Percentiles rank a stretch among this genome's conserved stretches.
These are phyloP conservation scores for Oncorhynchus kisutch DNA, from an alignment of 2,113 vertebrate species.

Conservation along the genomic window DNA sequence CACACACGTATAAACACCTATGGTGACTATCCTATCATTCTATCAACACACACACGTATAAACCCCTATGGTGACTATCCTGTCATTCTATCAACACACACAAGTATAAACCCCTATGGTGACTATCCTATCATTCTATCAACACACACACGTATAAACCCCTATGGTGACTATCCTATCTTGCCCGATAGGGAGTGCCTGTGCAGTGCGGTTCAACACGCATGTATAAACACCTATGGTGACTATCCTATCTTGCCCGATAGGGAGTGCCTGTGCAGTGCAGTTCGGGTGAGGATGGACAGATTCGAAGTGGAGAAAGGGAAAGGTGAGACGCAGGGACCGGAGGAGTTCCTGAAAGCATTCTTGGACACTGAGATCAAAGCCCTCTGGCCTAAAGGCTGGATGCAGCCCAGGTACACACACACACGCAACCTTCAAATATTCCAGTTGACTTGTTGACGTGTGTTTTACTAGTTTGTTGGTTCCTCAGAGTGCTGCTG, in stretches of 20 bases:
- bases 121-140: constrained; percentile 26
- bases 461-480: not conserved
- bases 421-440: not conserved
- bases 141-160: not conserved
- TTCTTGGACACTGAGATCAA: constrained; percentile 88
- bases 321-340: constrained; percentile 69
- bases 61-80: too few relatives aligned
- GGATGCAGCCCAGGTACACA: constrained; percentile 92
- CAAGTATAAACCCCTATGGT: not conserved
- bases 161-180: not conserved
- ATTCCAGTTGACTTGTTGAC: not conserved
- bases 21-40: not conserved
- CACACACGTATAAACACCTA: not conserved
- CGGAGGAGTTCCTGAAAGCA: constrained; percentile 87
- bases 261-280: constrained; percentile 83
- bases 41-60: too few relatives aligned
- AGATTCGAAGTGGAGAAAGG: constrained; percentile 75
- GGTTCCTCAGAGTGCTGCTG: constrained; percentile 75
- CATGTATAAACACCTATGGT: not conserved
- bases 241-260: constrained; percentile 6
- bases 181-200: too few relatives aligned
- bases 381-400: constrained; percentile 94
- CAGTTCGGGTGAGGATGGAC: constrained; percentile 83
- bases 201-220: not conserved
- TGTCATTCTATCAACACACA: not conserved